Evolutionary conservation across 2,888 invertebrate genomes (phyloP).

Genomic region (Microctonus brassicae): DNA sequence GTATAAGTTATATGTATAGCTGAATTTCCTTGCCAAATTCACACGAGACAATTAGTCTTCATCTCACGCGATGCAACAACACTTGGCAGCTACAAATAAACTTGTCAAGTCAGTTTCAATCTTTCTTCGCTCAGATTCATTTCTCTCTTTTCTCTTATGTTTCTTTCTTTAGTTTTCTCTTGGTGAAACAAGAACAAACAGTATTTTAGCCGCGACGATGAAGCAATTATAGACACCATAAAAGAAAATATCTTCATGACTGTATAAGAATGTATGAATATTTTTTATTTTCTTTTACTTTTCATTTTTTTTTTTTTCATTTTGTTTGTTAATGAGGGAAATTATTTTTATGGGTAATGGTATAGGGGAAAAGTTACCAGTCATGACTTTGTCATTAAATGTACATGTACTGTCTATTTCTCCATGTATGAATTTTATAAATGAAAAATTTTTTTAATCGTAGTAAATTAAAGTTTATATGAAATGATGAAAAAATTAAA

Average conservation of each 20-base stretch:
- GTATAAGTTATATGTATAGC: background rate
- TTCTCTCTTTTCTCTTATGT: background rate
- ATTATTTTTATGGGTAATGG: background rate
- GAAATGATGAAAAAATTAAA: too few species aligned
- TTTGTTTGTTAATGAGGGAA: background rate
- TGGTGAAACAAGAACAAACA: conserved; percentile 25
- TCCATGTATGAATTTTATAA: too few species aligned
- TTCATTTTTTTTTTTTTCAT: background rate
- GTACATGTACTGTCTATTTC: background rate
- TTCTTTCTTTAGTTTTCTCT: background rate
- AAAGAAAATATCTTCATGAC: conserved; percentile 2
- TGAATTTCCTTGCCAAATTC: conserved; percentile 7
- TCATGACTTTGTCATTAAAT: conserved; percentile 33
- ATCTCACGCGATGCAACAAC: conserved; percentile 9
- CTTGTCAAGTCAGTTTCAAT: conserved; percentile 31
- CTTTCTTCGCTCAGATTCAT: conserved; percentile 3
- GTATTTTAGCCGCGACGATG: conserved; percentile 17
- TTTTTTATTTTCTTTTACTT: background rate
- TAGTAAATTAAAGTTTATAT: too few species aligned
- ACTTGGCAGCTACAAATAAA: conserved; percentile 18
- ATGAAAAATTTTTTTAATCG: too few species aligned
- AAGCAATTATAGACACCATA: conserved; percentile 26
- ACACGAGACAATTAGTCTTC: conserved; percentile 19
- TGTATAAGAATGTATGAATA: background rate
- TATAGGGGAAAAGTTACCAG: conserved; percentile 24